Evolutionary conservation across 2,888 invertebrate genomes (phyloP), one percentile per base, ranked within the genome.

Genomic region (Epinotia bilunana): DNA sequence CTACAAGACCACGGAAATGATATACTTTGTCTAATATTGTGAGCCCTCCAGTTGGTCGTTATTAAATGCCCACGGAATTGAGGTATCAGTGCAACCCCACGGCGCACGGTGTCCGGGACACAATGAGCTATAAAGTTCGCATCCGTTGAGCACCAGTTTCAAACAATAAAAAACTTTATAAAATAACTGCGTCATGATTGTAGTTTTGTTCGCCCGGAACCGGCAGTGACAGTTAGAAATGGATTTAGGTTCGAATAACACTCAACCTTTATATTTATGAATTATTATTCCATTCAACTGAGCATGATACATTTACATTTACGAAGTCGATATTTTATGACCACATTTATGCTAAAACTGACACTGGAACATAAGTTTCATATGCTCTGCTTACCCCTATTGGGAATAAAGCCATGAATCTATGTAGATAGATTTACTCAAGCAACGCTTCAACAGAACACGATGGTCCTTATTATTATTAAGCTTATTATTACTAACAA

Each of bases 121-220:
- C 58, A 43, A 46, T 28, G 46, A 69, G 69, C 69, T 46, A 23
- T 58, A 69, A 69, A 69, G 58, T 58, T 60, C 43, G 46, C 69
- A 58, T 69, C 69, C 69, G 69, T 46, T n/a, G 68, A 39, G 58
- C 69, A 68, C 68, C 57, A 69, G 60, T 69, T 69, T 46, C 60
- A 12, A 46, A 69, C 43, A 60, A 65, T 53, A 65, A 65, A 64
- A 69, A 46, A 16, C 20, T 58, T 57, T 49, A 60, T 46, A 46
- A 69, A 69, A 69, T 57, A 28, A 39, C 57, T 53, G 53, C 53
- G 53, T n/a, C 53, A 65, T 60, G 69, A 69, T 69, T 58, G 69
- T 69, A 69, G 60, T 69, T 69, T 69, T 69, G 60, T 69, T 46
- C 58, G 58, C 2, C 28, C 43, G 69, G 69, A 69, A 60, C 58